Evolutionary conservation across 2,888 invertebrate genomes (phyloP).

Genomic region (Nudaria mundana): DNA sequence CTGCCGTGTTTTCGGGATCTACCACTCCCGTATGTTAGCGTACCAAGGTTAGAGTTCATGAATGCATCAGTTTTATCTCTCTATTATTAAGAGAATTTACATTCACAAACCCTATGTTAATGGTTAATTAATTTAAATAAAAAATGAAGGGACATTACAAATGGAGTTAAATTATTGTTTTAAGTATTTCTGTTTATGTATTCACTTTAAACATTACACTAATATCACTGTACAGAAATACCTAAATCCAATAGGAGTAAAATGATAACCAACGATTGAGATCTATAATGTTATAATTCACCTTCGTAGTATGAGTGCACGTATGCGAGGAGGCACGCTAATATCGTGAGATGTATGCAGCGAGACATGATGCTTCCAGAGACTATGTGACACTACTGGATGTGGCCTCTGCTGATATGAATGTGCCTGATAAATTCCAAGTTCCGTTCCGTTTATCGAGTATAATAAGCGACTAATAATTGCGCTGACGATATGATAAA

Average conservation of each 20-base stretch:
- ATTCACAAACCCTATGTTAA: slow-evolving; percentile 56
- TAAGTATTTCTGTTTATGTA: slow-evolving; percentile 29
- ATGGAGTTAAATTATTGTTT: slow-evolving; percentile 39
- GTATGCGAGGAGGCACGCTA: slow-evolving; percentile 39
- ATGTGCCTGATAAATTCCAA: slow-evolving; percentile 5
- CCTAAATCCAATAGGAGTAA: slow-evolving; percentile 32
- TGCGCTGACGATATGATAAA: slow-evolving; percentile 50
- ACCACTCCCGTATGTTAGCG: slow-evolving; percentile 34
- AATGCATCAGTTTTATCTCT: slow-evolving; percentile 30
- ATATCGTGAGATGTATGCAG: slow-evolving; percentile 1
- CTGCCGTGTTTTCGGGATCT: slow-evolving; percentile 82
- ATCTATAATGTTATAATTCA: slow-evolving; percentile 39
- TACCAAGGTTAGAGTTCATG: slow-evolving; percentile 36
- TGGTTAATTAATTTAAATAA: slow-evolving; percentile 41
- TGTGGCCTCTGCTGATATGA: slow-evolving; percentile 1
- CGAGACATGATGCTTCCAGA: slow-evolving; percentile 7
- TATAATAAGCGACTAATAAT: slow-evolving; percentile 14
- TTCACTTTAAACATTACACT: slow-evolving; percentile 2
- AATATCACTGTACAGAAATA: slow-evolving; percentile 31
- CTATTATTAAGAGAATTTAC: slow-evolving; percentile 26
- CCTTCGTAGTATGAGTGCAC: slow-evolving; percentile 51
- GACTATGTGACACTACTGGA: slow-evolving; percentile 3
- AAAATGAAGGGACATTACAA: slow-evolving; percentile 42
- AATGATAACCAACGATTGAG: slow-evolving; percentile 35
- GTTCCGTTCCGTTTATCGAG: slow-evolving; percentile 8